Evolutionary conservation across 1,140 invertebrate species (phyloP).

Genomic region (Cotesia vestalis): DNA sequence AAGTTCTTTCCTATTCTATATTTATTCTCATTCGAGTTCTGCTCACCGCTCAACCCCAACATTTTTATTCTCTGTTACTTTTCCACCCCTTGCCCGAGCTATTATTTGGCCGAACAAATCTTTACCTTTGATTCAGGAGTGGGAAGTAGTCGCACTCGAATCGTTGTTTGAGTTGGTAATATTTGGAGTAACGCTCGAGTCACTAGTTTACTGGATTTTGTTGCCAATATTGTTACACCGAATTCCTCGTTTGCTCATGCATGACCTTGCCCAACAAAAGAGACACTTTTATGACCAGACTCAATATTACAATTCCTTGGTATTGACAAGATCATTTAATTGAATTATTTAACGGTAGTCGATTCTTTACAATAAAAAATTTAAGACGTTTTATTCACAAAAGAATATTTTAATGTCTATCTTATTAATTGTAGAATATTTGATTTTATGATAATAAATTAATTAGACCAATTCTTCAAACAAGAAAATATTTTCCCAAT

Average conservation of each 20-base stretch:
- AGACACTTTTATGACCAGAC: conserved; percentile 26
- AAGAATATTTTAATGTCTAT: no score
- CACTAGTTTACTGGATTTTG: conserved; percentile 56
- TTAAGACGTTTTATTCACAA: no score
- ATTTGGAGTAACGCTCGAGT: conserved; percentile 59
- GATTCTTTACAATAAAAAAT: no score
- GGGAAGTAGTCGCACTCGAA: conserved; percentile 47
- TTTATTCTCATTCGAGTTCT: background rate
- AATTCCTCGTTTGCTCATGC: conserved; percentile 43
- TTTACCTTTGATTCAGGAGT: conserved; percentile 56
- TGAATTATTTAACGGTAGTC: no score
- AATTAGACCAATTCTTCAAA: no score
- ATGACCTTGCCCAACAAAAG: conserved; percentile 16
- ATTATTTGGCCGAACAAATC: conserved; percentile 59
- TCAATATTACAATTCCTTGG: conserved; percentile 35
- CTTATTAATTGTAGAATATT: no score
- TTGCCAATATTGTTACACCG: conserved; percentile 56
- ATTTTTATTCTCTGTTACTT: conserved; percentile 45
- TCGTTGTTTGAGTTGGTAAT: conserved; percentile 60
- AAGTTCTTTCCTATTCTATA: conserved; percentile 1
- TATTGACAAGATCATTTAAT: background rate
- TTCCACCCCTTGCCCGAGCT: conserved; percentile 46
- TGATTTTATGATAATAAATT: no score
- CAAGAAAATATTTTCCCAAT: no score
- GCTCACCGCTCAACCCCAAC: conserved; percentile 2